Conservation (phyloP, 2,797 vertebrate species). For the Anabas testudineus region DNA sequence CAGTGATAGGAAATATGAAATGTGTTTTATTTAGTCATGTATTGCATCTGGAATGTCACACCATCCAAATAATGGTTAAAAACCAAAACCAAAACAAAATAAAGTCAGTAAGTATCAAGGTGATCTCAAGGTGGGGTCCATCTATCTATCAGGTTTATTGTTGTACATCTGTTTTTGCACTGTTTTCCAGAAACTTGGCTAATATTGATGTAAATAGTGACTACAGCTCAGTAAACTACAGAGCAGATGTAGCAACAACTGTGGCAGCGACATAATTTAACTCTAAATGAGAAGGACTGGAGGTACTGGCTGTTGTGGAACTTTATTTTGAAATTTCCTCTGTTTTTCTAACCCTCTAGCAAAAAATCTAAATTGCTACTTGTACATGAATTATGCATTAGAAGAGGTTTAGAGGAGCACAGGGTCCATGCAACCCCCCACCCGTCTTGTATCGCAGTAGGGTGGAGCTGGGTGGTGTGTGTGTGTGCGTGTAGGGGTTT, state of each 20-base stretch:
- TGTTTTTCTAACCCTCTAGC: slow-evolving; percentile 89
- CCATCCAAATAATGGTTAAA: not conserved
- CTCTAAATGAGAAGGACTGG: slow-evolving; percentile 75
- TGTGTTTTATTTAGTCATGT: not conserved
- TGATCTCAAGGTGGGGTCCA: too few relatives aligned
- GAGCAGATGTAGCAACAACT: slow-evolving; percentile 82
- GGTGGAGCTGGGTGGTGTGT: slow-evolving; percentile 61
- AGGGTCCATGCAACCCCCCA: slow-evolving; percentile 65
- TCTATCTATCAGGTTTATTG: too few relatives aligned
- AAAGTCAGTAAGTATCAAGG: too few relatives aligned
- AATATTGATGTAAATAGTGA: slow-evolving; percentile 1
- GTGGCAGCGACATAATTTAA: slow-evolving; percentile 80
- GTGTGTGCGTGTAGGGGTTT: slow-evolving; percentile 87
- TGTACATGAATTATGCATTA: slow-evolving; percentile 98
- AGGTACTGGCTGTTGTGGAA: slow-evolving; percentile 48
- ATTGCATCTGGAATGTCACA: not conserved
- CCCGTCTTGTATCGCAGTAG: slow-evolving; percentile 74
- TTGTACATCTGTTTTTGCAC: too few relatives aligned
- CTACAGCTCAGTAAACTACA: slow-evolving; percentile 75
- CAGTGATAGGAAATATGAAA: not conserved
- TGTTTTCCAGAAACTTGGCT: too few relatives aligned
- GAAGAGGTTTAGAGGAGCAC: slow-evolving; percentile 91
- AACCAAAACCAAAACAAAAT: not conserved
- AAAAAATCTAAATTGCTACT: slow-evolving; percentile 97
- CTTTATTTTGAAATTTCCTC: slow-evolving; percentile 91